Conservation (phyloP, 2,888 invertebrate species). For the Synergus japonicus region DNA sequence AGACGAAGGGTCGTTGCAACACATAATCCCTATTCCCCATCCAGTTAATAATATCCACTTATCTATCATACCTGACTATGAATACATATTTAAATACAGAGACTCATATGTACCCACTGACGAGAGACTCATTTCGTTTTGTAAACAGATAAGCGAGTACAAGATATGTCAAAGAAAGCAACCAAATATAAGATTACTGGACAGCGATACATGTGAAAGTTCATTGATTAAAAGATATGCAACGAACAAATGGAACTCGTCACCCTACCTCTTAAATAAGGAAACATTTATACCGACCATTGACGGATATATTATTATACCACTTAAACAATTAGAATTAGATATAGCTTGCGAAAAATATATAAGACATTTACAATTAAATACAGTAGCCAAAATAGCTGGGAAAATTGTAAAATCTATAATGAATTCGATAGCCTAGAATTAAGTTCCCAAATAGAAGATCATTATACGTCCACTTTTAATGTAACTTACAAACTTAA, state of each 20-base stretch:
- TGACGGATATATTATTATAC: not conserved
- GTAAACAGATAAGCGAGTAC: not conserved
- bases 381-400: not conserved
- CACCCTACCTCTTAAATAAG: not conserved
- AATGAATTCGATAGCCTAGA: no score
- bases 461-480: not conserved
- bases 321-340: not conserved
- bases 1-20: not conserved
- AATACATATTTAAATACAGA: no score
- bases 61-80: no score
- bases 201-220: not conserved
- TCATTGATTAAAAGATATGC: not conserved
- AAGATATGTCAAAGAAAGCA: not conserved
- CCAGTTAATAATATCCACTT: no score
- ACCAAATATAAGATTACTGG: not conserved
- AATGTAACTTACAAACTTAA: not conserved
- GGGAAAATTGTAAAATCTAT: no score
- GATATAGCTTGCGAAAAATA: not conserved
- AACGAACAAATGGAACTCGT: not conserved
- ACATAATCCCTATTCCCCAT: not conserved
- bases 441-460: not conserved
- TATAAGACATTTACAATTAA: not conserved
- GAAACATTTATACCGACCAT: not conserved
- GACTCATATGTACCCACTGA: not conserved
- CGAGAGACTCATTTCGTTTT: no score